A percentile compares a stretch with the other conserved stretches of the same genome.
phyloP scores from a whole-genome alignment of 2,888 invertebrate species.

The Hermaeophaga mercurialis region DNA sequence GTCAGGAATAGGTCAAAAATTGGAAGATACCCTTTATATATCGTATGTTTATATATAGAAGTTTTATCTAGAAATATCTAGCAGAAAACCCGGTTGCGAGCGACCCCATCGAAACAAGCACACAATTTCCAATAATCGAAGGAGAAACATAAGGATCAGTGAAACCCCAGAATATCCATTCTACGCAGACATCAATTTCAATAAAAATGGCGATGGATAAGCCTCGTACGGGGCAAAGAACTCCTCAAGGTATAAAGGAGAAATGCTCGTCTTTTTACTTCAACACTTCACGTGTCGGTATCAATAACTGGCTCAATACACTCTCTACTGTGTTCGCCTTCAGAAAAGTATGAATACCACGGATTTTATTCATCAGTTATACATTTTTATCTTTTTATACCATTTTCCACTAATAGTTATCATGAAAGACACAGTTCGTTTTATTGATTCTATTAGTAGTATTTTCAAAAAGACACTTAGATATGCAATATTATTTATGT shows the following conservation, averaged over 20 bases:
- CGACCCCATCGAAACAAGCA: conserved; percentile 39
- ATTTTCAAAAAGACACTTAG: too few relatives aligned
- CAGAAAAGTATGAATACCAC: too few relatives aligned
- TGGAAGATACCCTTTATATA: conserved; percentile 8
- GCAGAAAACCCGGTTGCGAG: conserved; percentile 31
- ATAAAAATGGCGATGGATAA: conserved; percentile 53
- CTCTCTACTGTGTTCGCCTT: too few relatives aligned
- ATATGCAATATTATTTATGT: too few relatives aligned
- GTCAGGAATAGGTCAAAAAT: conserved; percentile 13
- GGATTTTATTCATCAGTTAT: too few relatives aligned
- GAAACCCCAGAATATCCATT: conserved; percentile 52
- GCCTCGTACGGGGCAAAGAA: conserved; percentile 44
- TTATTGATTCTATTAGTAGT: too few relatives aligned
- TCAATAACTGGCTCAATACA: conserved; percentile 30
- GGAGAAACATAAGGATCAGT: conserved; percentile 48
- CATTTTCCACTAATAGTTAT: too few relatives aligned
- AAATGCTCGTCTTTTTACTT: conserved; percentile 22
- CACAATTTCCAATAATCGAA: conserved; percentile 49
- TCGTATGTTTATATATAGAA: conserved; percentile 13
- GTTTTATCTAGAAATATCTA: conserved; percentile 31
- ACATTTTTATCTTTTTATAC: too few relatives aligned
- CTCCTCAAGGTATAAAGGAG: conserved; percentile 34
- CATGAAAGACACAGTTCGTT: too few relatives aligned
- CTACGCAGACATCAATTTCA: conserved; percentile 54
- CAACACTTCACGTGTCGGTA: conserved; percentile 30